A percentile compares a stretch with the other conserved stretches of the same genome.
Conservation (phyloP, 2,797 vertebrate species). For the Gymnopithys bicolor region DNA sequence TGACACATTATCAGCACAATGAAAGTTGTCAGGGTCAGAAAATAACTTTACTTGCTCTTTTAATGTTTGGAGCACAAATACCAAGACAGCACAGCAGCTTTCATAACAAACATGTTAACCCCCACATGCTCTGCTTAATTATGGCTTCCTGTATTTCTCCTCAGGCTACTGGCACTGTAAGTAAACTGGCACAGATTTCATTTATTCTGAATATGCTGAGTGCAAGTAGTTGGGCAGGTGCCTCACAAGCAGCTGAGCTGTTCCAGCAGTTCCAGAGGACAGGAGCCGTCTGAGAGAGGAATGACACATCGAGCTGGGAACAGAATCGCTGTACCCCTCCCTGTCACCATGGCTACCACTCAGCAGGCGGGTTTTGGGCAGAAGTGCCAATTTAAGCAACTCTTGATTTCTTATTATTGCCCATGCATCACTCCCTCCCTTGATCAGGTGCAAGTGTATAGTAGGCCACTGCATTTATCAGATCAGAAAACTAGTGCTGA, state of each 20-base stretch:
- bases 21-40: not conserved
- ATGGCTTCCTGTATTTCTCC: slow-evolving; percentile 42
- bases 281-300: not conserved
- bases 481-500: not conserved
- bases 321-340: slow-evolving; percentile 4
- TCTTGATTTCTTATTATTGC: slow-evolving; percentile 16
- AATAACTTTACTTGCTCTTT: slow-evolving; percentile 1
- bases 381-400: slow-evolving; percentile 46
- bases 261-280: not conserved
- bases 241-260: not conserved
- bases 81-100: slow-evolving; percentile 18
- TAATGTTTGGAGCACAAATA: slow-evolving; percentile 7
- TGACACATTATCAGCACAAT: not conserved
- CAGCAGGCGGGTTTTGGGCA: not conserved
- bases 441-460: not conserved
- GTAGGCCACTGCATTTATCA: not conserved
- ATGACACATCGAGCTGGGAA: not conserved
- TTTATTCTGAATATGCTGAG: slow-evolving; percentile 10
- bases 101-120: slow-evolving; percentile 50
- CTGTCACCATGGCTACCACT: slow-evolving; percentile 51
- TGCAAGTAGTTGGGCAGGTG: slow-evolving; percentile 20
- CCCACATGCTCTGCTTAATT: slow-evolving; percentile 43
- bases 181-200: slow-evolving; percentile 15
- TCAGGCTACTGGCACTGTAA: not conserved
- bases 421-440: not conserved